These are phyloP conservation scores for Natator depressus DNA, from an alignment of 2,113 vertebrate genomes.

Conservation along the genomic window DNA sequence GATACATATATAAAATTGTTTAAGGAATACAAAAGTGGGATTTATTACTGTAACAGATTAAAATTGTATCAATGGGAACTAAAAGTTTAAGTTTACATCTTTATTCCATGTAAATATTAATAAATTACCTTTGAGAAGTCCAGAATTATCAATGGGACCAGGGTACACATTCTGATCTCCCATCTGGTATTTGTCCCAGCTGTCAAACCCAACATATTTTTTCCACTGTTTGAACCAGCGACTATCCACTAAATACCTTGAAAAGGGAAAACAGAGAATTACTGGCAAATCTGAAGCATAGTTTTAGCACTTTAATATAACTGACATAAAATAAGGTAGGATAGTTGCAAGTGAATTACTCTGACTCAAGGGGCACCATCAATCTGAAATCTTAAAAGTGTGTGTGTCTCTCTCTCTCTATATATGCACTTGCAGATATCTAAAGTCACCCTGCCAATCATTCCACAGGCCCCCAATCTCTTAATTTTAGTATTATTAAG, in stretches of 20 bases:
- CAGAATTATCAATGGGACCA: slow-evolving; percentile 96
- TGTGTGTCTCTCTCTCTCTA: too few relatives aligned
- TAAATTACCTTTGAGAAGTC: slow-evolving; percentile 94
- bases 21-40: not conserved
- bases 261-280: slow-evolving; percentile 56
- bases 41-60: not conserved
- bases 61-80: not conserved
- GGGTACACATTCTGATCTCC: slow-evolving; percentile 98
- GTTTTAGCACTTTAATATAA: not conserved
- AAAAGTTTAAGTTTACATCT: not conserved
- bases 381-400: not conserved
- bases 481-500: not conserved
- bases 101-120: slow-evolving; percentile 11
- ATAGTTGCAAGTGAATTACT: not conserved
- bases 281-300: not conserved
- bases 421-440: not conserved
- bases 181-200: slow-evolving; percentile 99
- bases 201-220: slow-evolving; percentile 99
- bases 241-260: slow-evolving; percentile 97
- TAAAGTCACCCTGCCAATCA: not conserved
- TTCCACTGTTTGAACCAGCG: slow-evolving; percentile 99
- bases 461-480: not conserved
- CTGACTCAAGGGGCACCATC: not conserved
- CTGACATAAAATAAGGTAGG: not conserved
- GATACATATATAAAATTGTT: not conserved